phyloP scores from a whole-genome alignment of 2,113 vertebrate genomes.

The Tympanuchus pallidicinctus region DNA sequence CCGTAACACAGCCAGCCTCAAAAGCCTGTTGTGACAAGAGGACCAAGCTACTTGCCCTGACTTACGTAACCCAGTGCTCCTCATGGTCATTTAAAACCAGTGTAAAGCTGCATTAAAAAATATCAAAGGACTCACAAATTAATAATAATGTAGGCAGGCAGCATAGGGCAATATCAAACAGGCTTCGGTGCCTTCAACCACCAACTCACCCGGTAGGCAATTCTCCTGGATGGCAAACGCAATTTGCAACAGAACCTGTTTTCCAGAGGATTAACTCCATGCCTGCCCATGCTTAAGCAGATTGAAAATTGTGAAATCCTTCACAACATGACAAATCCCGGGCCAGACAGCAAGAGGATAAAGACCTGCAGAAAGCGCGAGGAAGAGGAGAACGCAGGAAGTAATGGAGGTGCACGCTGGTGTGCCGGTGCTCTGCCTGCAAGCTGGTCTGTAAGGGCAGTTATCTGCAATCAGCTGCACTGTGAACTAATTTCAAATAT shows the following conservation, averaged over 20 bases:
- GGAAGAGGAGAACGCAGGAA: slow-evolving; percentile 28
- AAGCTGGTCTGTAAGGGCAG: background rate
- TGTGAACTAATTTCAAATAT: background rate
- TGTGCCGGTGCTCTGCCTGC: background rate
- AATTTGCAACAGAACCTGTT: slow-evolving; percentile 21
- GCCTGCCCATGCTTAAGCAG: slow-evolving; percentile 48
- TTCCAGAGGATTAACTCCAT: slow-evolving; percentile 35
- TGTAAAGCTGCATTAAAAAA: background rate
- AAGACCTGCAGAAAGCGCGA: background rate
- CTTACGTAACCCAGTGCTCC: background rate
- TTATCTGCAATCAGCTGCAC: background rate
- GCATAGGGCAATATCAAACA: background rate
- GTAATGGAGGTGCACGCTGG: background rate
- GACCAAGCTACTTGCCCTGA: background rate
- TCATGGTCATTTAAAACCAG: background rate
- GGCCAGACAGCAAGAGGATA: slow-evolving; percentile 24
- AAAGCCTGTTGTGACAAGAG: slow-evolving; percentile 20
- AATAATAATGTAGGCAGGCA: background rate
- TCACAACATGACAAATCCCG: slow-evolving; percentile 56
- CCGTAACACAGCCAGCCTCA: background rate
- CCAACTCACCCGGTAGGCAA: background rate
- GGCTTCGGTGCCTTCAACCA: background rate
- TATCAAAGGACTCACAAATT: background rate
- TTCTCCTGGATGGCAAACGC: background rate
- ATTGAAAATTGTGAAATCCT: slow-evolving; percentile 65